Evolutionary conservation across 2,113 vertebrate species (phyloP).

Genomic region (Eubucco bourcierii): DNA sequence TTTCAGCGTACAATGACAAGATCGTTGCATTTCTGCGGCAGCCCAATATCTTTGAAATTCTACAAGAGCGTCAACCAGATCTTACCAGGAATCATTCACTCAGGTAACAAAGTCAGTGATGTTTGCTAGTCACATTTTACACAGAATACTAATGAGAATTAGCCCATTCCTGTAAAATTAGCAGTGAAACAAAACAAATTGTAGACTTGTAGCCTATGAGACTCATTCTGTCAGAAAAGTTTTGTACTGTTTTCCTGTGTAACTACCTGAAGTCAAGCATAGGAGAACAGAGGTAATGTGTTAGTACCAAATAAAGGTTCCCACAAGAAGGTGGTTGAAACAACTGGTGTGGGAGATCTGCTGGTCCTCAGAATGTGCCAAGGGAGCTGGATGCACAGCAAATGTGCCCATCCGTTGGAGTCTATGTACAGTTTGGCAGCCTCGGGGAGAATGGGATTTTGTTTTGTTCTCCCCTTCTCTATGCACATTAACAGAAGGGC

Average conservation of each 20-base stretch:
- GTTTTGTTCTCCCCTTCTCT: neutral
- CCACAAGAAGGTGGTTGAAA: neutral
- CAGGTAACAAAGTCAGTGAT: constrained; percentile 76
- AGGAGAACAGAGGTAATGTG: neutral
- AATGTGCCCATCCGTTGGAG: neutral
- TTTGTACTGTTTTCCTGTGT: neutral
- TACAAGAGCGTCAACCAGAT: constrained; percentile 96
- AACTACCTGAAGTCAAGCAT: neutral
- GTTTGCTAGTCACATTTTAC: neutral
- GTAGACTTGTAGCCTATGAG: neutral
- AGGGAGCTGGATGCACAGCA: neutral
- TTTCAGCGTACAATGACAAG: constrained; percentile 97
- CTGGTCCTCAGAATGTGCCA: neutral
- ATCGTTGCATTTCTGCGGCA: constrained; percentile 98
- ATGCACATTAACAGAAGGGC: neutral
- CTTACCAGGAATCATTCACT: constrained; percentile 94
- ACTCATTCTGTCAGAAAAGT: neutral
- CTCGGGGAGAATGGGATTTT: neutral
- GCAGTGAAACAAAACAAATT: neutral
- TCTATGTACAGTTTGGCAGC: neutral
- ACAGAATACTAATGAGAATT: neutral
- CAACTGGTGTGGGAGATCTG: neutral
- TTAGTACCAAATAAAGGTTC: neutral
- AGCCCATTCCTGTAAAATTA: neutral
- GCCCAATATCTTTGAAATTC: constrained; percentile 96